Conservation (phyloP, 2,888 invertebrate species). For the Mactromeris polynyma region DNA sequence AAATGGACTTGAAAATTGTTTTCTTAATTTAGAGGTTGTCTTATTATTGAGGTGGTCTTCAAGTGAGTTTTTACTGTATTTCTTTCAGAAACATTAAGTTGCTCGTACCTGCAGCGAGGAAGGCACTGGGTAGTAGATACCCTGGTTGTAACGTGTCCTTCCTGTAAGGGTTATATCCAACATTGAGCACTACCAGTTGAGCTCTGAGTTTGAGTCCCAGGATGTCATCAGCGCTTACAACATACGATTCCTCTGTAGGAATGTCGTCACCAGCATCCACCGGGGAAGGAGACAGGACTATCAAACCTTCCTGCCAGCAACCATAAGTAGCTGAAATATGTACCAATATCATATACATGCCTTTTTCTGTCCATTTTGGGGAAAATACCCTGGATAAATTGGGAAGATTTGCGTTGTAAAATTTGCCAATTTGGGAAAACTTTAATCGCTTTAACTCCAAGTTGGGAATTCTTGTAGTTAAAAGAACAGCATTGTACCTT, state of each 20-base stretch:
- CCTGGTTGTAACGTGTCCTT: conserved; percentile 62
- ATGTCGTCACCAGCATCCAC: conserved; percentile 61
- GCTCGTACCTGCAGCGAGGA: conserved; percentile 78
- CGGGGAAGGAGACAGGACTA: conserved; percentile 81
- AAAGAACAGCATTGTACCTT: too few species aligned
- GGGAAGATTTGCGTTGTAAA: too few species aligned
- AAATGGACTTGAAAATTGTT: too few species aligned
- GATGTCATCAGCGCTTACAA: conserved; percentile 82
- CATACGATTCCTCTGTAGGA: conserved; percentile 76
- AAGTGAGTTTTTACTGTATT: too few species aligned
- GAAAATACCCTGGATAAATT: too few species aligned
- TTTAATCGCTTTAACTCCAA: too few species aligned
- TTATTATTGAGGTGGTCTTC: too few species aligned
- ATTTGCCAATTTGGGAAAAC: too few species aligned
- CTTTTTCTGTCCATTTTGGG: too few species aligned
- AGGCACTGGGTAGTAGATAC: conserved; percentile 78
- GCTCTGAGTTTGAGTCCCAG: conserved; percentile 78
- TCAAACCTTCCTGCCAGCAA: conserved; percentile 80
- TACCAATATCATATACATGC: too few species aligned
- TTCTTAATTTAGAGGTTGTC: too few species aligned
- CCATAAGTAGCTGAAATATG: conserved; percentile 80
- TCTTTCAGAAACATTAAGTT: background rate
- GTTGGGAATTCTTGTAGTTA: too few species aligned
- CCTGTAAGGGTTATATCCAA: conserved; percentile 78
- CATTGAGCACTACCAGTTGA: conserved; percentile 84